Conservation (phyloP, 92 coral and sea anemone species). For the Siderastrea radians region DNA sequence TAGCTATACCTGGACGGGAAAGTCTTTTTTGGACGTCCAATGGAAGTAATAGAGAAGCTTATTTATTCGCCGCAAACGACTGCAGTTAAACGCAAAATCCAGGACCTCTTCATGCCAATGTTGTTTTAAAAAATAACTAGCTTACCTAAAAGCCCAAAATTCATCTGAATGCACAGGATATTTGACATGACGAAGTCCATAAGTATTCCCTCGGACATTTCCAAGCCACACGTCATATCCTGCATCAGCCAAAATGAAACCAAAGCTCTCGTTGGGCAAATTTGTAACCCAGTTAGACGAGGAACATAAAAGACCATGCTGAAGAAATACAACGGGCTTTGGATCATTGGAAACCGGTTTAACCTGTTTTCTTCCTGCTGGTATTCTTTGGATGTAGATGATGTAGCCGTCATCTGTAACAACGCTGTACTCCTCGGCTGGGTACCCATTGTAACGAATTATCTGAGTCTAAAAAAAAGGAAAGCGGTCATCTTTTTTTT, state of each 20-base stretch:
- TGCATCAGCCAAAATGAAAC: slow-evolving; percentile 83
- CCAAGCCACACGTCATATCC: slow-evolving; percentile 97
- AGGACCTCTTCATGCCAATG: not conserved
- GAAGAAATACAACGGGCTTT: slow-evolving; percentile 81
- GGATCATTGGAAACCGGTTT: slow-evolving; percentile 24
- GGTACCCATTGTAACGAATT: slow-evolving; percentile 87
- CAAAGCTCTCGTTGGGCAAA: slow-evolving; percentile 82
- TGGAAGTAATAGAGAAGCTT: too few relatives aligned
- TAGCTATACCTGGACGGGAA: too few relatives aligned
- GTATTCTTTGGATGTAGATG: slow-evolving; percentile 84
- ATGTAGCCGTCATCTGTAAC: slow-evolving; percentile 89
- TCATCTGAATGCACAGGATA: slow-evolving; percentile 75
- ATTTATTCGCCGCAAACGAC: too few relatives aligned
- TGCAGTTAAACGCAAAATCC: too few relatives aligned
- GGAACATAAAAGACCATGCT: slow-evolving; percentile 84
- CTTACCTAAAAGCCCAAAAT: slow-evolving; percentile 94
- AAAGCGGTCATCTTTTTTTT: not conserved
- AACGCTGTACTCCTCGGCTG: slow-evolving; percentile 86
- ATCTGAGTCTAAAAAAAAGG: slow-evolving; percentile 72
- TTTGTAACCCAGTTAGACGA: slow-evolving; percentile 85
- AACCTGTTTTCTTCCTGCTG: slow-evolving; percentile 65
- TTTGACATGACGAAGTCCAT: slow-evolving; percentile 72
- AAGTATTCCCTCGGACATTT: slow-evolving; percentile 89
- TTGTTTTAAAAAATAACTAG: not conserved
- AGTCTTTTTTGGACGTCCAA: too few relatives aligned